Conservation (phyloP, 2,888 invertebrate genomes). For the Marasmarcha lunaedactyla region DNA sequence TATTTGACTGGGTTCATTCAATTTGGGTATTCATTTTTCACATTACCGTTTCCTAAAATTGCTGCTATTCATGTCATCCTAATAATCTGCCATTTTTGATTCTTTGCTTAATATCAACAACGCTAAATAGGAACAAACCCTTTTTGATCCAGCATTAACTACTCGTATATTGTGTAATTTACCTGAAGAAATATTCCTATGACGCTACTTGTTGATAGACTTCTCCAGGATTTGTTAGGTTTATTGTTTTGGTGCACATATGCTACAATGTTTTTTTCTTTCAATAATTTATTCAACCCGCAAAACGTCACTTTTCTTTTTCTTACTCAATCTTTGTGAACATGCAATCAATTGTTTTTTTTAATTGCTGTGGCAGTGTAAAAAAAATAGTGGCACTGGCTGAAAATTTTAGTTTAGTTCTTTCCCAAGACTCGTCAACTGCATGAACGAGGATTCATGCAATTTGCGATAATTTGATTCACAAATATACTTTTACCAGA, state of each 20-base stretch:
- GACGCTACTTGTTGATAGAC: conserved; percentile 14
- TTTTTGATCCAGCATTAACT: conserved; percentile 18
- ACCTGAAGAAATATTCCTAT: conserved; percentile 17
- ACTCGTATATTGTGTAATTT: conserved; percentile 19
- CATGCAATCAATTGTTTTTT: too few relatives aligned
- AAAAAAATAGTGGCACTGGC: too few relatives aligned
- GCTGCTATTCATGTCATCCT: conserved; percentile 16
- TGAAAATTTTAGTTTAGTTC: too few relatives aligned
- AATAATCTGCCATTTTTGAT: conserved; percentile 17
- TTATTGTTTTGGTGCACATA: conserved; percentile 16
- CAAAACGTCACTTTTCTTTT: too few relatives aligned
- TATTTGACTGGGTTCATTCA: conserved; percentile 7
- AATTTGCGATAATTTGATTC: too few relatives aligned
- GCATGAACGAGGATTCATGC: too few relatives aligned
- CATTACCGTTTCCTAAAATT: conserved; percentile 15
- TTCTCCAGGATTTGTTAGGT: conserved; percentile 18
- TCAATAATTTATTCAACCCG: too few relatives aligned
- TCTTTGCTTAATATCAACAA: conserved; percentile 16
- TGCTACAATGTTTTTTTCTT: too few relatives aligned
- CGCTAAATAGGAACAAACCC: conserved; percentile 14
- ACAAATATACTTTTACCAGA: too few relatives aligned
- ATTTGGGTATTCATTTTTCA: conserved; percentile 13
- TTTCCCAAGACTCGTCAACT: too few relatives aligned
- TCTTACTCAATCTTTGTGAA: too few relatives aligned
- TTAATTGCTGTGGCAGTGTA: too few relatives aligned